Base-by-base conservation (phyloP, 2,797 vertebrate genomes). In the Psittacula echo region DNA sequence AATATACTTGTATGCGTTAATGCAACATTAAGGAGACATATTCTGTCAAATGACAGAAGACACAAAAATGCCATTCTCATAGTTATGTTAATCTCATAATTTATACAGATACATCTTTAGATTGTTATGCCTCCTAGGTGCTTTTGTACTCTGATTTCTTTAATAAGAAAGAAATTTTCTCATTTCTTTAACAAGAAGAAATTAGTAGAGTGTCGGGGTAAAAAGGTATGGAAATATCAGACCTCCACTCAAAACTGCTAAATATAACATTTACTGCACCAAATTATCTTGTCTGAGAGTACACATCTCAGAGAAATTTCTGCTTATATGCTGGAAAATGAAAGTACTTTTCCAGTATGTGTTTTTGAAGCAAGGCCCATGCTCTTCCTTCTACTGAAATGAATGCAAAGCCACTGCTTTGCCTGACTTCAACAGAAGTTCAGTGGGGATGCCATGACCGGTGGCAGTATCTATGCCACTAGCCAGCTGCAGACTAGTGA, bases 401-500 rank as follows among this genome's bases (percentile, higher is more conserved):
- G 44, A 85, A 64, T 7, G 37, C 54, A 34, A 74, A 75, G 39
- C 53, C 24, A 18, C 15, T 16, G 45, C 17, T 41, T 29, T 23
- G 47, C 42, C 9, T 4, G 30, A 29, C 26, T 60, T 26, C 29
- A 37, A 60, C 23, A 78, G 26, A 19, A 45, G 9, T 1, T 5
- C 19, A 10, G 4, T 16, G 48, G 62, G 10, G 53, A 24, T 27
- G 45, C 66, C 0, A 1, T 2, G 27, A 7, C 10, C 10, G 6
- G 47, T 4, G 65, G 39, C 48, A 56, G 30, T 13, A 45, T 0
- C 71, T 26, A 15, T 22, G 4, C 42, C 3, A 10, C 47, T 11
- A 51, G 53, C 29, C 51, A 45, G n/a, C 45, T 47, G 7, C 41
- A 13, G 37, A 4, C 42, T 41, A 42, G n/a, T 17, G 8, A 48